phyloP scores from a whole-genome alignment of 2,113 vertebrate genomes.

The western clawed frog (Xenopus tropicalis) region DNA sequence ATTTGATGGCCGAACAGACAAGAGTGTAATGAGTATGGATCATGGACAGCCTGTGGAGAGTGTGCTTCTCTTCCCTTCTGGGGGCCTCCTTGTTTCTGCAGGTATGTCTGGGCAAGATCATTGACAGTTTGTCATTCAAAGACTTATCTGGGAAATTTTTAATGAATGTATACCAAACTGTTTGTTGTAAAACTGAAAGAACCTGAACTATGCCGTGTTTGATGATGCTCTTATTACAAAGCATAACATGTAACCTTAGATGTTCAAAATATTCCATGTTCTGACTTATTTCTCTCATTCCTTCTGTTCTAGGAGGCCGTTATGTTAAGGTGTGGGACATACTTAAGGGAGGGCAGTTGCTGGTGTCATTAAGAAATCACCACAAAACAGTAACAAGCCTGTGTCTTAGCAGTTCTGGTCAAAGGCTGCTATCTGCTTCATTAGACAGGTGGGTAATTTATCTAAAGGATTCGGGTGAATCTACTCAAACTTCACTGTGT shows the following conservation, averaged over 20 bases:
- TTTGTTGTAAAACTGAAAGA: not conserved
- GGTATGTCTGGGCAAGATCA: conserved; percentile 60
- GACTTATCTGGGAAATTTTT: too few species aligned
- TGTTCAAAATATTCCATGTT: too few species aligned
- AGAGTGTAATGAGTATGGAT: conserved; percentile 83
- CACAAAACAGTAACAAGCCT: conserved; percentile 95
- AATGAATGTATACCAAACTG: not conserved
- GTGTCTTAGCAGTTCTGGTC: conserved; percentile 83
- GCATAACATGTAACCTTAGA: not conserved
- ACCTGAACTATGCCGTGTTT: too few species aligned
- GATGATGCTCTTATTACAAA: not conserved
- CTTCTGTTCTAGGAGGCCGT: conserved; percentile 75
- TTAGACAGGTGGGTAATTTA: conserved; percentile 80
- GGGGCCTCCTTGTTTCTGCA: conserved; percentile 90
- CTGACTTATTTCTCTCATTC: not conserved
- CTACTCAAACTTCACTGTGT: too few species aligned
- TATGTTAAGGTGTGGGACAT: conserved; percentile 95
- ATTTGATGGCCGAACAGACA: conserved; percentile 81
- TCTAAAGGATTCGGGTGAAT: too few species aligned
- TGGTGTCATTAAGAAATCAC: conserved; percentile 92
- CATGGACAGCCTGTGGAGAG: conserved; percentile 94
- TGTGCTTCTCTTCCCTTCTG: conserved; percentile 91
- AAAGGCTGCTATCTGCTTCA: conserved; percentile 87
- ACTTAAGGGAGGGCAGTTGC: conserved; percentile 86
- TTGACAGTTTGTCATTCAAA: too few species aligned